phyloP scores from a whole-genome alignment of 1,140 invertebrate genomes.

The Samia ricini region DNA sequence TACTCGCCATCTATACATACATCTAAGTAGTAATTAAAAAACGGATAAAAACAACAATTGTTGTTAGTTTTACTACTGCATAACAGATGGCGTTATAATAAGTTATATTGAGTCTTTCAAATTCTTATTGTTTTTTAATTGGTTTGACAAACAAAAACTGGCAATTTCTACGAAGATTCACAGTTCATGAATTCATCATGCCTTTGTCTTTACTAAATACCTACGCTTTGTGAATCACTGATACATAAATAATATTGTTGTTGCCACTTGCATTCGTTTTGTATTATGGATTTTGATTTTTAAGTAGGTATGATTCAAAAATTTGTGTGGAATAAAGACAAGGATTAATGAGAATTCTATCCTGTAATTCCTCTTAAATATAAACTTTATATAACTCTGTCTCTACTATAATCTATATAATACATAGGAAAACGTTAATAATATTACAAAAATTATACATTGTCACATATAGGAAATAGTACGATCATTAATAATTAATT shows the following conservation, averaged over 20 bases:
- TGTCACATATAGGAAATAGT: background rate
- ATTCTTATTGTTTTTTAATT: background rate
- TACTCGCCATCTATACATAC: background rate
- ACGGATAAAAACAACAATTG: background rate
- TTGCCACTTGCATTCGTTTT: background rate
- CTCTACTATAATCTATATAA: too few species aligned
- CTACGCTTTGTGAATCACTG: background rate
- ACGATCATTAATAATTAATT: background rate
- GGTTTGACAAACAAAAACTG: constrained; percentile 2
- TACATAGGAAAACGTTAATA: too few species aligned
- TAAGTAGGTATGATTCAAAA: background rate
- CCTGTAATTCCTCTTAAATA: too few species aligned
- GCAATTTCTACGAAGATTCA: constrained; percentile 7
- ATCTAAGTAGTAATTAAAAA: background rate
- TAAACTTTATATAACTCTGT: too few species aligned
- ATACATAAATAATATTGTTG: background rate
- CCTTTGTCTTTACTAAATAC: constrained; percentile 3
- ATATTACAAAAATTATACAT: background rate
- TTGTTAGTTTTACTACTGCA: constrained; percentile 24
- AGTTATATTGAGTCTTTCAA: background rate
- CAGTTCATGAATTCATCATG: background rate
- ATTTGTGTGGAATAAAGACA: background rate
- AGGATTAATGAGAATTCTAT: too few species aligned
- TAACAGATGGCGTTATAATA: constrained; percentile 31
- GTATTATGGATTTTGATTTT: background rate